These are phyloP conservation scores for Amaurobius ferox DNA, from an alignment of 2,888 invertebrate species.

Conservation along the genomic window DNA sequence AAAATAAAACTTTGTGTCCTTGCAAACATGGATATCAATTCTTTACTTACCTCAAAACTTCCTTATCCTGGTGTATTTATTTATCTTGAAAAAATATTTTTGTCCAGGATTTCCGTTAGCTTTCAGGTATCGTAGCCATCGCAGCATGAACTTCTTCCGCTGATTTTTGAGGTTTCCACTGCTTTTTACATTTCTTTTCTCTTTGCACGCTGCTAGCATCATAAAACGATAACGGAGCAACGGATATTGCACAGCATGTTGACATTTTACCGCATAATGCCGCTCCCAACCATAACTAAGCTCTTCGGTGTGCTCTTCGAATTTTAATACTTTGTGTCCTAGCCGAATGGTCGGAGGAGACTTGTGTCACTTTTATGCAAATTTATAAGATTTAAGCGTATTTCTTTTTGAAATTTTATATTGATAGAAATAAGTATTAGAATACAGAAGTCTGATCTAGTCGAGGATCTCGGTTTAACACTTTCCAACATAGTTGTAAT, in stretches of 20 bases:
- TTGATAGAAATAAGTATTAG: no score
- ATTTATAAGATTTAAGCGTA: no score
- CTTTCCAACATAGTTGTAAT: no score
- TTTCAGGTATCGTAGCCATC: constrained; percentile 6
- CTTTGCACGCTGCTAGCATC: neutral
- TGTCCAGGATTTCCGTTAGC: constrained; percentile 16
- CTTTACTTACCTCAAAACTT: neutral
- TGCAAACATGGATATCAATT: constrained; percentile 3
- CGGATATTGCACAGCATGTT: neutral
- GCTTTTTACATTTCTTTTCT: neutral
- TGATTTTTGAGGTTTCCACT: neutral
- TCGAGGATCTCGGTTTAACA: no score
- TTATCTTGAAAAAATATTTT: constrained; percentile 10
- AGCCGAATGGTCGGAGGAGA: no score
- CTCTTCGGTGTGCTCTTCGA: neutral
- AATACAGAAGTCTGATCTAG: no score
- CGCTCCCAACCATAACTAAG: neutral
- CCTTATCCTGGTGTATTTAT: neutral
- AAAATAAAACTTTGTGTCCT: neutral
- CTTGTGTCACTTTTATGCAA: no score
- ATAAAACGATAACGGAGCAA: neutral
- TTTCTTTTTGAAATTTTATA: no score
- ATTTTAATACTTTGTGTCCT: no score
- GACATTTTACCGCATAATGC: neutral
- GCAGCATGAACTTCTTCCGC: constrained; percentile 14